phyloP scores from a whole-genome alignment of 2,113 vertebrate species.

The Cepphus grylle region DNA sequence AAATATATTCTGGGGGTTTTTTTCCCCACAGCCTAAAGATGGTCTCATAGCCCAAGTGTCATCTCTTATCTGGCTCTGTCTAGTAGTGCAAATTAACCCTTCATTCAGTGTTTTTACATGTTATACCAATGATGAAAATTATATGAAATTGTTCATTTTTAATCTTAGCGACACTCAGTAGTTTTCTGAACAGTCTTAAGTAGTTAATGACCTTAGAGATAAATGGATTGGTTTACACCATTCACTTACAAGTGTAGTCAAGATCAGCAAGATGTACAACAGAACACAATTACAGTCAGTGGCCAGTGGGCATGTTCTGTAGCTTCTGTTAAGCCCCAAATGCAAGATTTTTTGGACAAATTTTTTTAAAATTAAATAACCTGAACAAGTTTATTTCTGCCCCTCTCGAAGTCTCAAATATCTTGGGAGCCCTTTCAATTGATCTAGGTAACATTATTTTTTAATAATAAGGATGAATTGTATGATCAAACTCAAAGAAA shows the following conservation, averaged over 20 bases:
- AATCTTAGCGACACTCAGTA: not conserved
- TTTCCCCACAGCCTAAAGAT: not conserved
- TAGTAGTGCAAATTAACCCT: constrained; percentile 23
- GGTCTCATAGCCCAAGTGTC: not conserved
- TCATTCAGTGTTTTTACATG: not conserved
- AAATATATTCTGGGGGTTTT: not conserved
- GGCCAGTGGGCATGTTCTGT: not conserved
- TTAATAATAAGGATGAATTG: not conserved
- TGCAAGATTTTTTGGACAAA: not conserved
- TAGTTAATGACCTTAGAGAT: not conserved
- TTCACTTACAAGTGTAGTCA: not conserved
- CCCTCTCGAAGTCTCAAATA: not conserved
- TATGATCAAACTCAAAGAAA: not conserved
- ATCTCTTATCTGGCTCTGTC: not conserved
- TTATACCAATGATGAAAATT: not conserved
- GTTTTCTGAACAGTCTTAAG: not conserved
- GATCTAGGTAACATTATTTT: not conserved
- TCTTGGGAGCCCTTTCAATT: not conserved
- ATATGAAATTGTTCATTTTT: not conserved
- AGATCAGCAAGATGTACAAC: not conserved
- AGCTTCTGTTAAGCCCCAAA: not conserved
- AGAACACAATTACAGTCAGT: not conserved
- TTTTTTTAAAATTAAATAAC: not conserved
- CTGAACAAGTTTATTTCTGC: not conserved
- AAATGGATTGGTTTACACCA: not conserved